Base-by-base conservation (phyloP, 2,888 invertebrate genomes). In the Apotomis betuletana region DNA sequence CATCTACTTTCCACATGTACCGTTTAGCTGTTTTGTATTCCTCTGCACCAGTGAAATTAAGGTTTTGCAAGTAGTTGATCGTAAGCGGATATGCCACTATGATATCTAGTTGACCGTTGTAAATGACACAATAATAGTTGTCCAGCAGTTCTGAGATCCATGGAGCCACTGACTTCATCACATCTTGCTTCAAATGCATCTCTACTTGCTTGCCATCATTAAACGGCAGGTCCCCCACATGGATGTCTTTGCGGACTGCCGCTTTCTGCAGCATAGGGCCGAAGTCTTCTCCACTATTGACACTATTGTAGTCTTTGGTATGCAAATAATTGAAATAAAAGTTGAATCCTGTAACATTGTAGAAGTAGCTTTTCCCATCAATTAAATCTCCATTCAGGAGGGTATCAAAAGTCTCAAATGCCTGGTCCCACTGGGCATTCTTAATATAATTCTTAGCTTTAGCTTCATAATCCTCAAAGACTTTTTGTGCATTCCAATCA, bases 31-130 rank as follows among this genome's bases (percentile, higher is more conserved):
- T 91, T 80, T 95, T 95, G 85, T 97, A 98, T 3, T 94, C 92
- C 3, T 93, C 94, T 0, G 95, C 90, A 0, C 94, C 95, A 36
- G 91, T 94, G 90, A 97, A 98, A 59, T 96, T 94, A 1, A 98
- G 90, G 67, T 95, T 94, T 76, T 94, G 93, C 46, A 98, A 88
- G 85, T 97, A 98, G 83, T 96, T 96, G 27, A 96, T 94, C 0
- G 98, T 98, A 64, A 97, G 84, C 0, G 98, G 97, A 87, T 97
- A 97, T 0, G 98, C 97, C 0, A 98, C 97, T 75, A 98, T 97
- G 12, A 98, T 96, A 85, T 99, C 98, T 76, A 98, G 85, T 83
- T 98, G 98, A 0, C 98, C 98, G 83, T 96, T 98, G 86, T 98
- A 98, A 74, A 98, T 94, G 59, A 98, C 94, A 13, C 97, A 95